A percentile compares a stretch with the other conserved stretches of the same genome.
These are phyloP conservation scores for Cataglyphis livida DNA, from an alignment of 2,888 invertebrate genomes.

Conservation along the genomic window DNA sequence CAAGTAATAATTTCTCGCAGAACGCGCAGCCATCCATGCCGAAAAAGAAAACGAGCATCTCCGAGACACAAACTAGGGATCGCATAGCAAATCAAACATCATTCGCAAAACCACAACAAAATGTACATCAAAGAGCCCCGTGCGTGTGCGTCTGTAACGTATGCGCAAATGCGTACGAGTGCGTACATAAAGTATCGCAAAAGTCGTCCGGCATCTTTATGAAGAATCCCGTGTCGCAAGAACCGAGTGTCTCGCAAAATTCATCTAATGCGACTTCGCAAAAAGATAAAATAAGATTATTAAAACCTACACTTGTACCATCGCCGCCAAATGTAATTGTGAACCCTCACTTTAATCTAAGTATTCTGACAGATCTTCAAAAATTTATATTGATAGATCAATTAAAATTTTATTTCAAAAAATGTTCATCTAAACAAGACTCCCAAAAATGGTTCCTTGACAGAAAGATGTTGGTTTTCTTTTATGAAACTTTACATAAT, in stretches of 20 bases:
- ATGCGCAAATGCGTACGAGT: not conserved
- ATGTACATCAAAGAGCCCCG: not conserved
- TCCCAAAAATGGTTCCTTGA: not conserved
- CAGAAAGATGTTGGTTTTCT: not conserved
- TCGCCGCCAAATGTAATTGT: not conserved
- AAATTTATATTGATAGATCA: constrained; percentile 43
- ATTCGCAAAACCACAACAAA: not conserved
- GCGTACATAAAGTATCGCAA: not conserved
- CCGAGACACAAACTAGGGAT: not conserved
- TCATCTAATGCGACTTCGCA: no score
- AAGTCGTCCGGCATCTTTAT: not conserved
- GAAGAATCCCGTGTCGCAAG: not conserved
- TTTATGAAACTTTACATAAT: not conserved
- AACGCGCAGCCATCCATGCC: not conserved
- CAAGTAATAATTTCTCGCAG: not conserved
- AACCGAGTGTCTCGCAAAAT: not conserved
- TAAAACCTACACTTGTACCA: no score
- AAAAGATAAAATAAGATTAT: not conserved
- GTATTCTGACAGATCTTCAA: constrained; percentile 42
- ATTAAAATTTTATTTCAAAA: constrained; percentile 24
- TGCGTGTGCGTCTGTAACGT: fast-evolving
- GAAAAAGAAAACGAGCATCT: not conserved
- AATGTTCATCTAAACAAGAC: not conserved
- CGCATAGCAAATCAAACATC: not conserved
- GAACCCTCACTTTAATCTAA: not conserved